Percentiles rank a stretch among this genome's conserved stretches.
Conservation (phyloP, 2,113 vertebrate species). For the Sterrhoptilus dennistouni region DNA sequence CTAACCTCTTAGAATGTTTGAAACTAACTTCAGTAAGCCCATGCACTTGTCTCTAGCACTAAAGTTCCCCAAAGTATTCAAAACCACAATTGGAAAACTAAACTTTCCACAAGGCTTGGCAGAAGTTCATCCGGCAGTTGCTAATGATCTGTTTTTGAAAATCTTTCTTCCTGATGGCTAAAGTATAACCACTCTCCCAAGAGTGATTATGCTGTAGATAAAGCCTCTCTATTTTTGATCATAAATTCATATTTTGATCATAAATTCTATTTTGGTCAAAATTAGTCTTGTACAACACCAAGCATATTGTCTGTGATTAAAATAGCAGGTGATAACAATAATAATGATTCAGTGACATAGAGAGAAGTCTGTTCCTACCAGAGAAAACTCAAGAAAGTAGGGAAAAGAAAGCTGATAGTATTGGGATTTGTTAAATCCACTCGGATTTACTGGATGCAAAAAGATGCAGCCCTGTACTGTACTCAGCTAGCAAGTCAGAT, state of each 20-base stretch:
- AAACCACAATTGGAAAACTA: background rate
- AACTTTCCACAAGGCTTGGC: background rate
- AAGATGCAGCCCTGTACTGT: background rate
- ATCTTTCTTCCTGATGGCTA: background rate
- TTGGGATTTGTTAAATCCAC: background rate
- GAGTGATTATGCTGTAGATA: background rate
- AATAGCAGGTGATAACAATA: background rate
- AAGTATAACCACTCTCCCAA: background rate
- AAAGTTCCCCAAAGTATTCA: background rate
- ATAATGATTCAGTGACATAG: background rate
- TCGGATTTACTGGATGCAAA: background rate
- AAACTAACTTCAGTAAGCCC: background rate
- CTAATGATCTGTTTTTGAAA: background rate
- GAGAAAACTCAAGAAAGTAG: background rate
- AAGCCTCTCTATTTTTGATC: background rate
- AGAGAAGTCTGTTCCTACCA: background rate
- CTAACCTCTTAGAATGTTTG: background rate
- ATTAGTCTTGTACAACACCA: background rate
- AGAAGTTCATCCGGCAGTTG: background rate
- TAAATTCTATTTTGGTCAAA: background rate
- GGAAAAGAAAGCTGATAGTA: background rate
- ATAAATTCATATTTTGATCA: background rate
- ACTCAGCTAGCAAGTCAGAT: background rate
- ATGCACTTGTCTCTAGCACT: accelerated
- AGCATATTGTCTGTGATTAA: background rate